These are phyloP conservation scores for Lithophane leautieri DNA, from an alignment of 2,888 invertebrate species.

Conservation along the genomic window DNA sequence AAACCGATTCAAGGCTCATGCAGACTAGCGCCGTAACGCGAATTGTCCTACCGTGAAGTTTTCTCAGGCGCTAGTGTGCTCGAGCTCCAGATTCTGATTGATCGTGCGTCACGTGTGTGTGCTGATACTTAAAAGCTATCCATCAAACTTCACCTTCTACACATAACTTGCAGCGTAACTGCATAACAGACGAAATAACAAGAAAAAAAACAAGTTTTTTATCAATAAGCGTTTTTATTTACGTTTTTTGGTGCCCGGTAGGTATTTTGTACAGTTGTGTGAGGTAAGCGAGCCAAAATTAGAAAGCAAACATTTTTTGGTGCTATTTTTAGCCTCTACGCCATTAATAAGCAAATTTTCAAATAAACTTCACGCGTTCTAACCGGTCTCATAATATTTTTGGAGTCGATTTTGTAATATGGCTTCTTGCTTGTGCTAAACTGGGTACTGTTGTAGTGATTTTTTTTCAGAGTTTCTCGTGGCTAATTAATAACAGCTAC, in stretches of 20 bases:
- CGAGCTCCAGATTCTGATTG: too few species aligned
- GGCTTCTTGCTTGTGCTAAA: not conserved
- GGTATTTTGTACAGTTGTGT: slow-evolving; percentile 64
- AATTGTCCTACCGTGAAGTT: too few species aligned
- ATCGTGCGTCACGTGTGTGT: too few species aligned
- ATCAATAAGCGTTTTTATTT: slow-evolving; percentile 60
- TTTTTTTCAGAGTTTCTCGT: not conserved
- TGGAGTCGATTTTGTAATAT: slow-evolving; percentile 20
- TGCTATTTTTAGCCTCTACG: slow-evolving; percentile 63
- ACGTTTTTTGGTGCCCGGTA: slow-evolving; percentile 53
- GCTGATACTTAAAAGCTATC: not conserved
- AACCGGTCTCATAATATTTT: slow-evolving; percentile 54
- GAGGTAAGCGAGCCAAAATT: slow-evolving; percentile 67
- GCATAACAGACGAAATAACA: not conserved
- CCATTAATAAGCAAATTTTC: slow-evolving; percentile 57
- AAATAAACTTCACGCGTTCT: slow-evolving; percentile 30
- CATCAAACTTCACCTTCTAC: slow-evolving; percentile 34
- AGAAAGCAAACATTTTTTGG: slow-evolving; percentile 59
- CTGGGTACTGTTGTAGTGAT: too few species aligned
- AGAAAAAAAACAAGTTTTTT: slow-evolving; percentile 58
- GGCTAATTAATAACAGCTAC: not conserved
- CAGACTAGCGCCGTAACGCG: too few species aligned
- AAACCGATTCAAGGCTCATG: too few species aligned
- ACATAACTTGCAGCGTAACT: not conserved
- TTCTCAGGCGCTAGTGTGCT: too few species aligned